Evolutionary conservation across 1,140 invertebrate species (phyloP).

Genomic region (Bombus vancouverensis): DNA sequence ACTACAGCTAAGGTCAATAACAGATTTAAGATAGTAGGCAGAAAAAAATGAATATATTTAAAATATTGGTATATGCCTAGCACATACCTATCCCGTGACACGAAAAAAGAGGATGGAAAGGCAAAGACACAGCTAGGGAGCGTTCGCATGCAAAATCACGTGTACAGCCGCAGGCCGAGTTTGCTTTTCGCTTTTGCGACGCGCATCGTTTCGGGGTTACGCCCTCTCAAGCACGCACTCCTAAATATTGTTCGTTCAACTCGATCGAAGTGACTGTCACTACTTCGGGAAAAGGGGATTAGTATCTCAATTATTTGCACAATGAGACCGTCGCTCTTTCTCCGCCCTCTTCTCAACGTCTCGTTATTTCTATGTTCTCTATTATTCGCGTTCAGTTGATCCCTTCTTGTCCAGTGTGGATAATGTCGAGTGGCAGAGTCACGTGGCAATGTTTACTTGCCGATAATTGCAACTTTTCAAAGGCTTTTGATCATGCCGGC

Average conservation of each 20-base stretch:
- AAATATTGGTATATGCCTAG: no score
- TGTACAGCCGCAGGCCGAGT: slow-evolving; percentile 72
- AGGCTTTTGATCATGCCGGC: slow-evolving; percentile 34
- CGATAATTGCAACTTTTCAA: slow-evolving; percentile 60
- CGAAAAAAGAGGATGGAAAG: not conserved
- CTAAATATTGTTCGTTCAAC: slow-evolving; percentile 51
- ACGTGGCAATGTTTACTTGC: slow-evolving; percentile 78
- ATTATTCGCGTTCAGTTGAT: not conserved
- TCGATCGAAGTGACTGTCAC: slow-evolving; percentile 77
- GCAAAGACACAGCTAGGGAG: not conserved
- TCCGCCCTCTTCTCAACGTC: not conserved
- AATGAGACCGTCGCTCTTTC: slow-evolving; percentile 64
- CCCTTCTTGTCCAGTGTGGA: slow-evolving; percentile 42
- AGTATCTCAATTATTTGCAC: slow-evolving; percentile 82
- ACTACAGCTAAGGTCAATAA: no score
- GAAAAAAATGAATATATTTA: no score
- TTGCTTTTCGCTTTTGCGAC: slow-evolving; percentile 71
- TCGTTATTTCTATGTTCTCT: not conserved
- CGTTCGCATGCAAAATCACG: slow-evolving; percentile 76
- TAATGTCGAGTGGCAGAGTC: slow-evolving; percentile 76
- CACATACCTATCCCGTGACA: not conserved
- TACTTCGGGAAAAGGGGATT: slow-evolving; percentile 74
- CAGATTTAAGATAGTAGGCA: no score
- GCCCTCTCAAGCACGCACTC: slow-evolving; percentile 68
- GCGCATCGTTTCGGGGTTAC: slow-evolving; percentile 73